Evolutionary conservation across 92 coral and sea anemone species (phyloP).

Genomic region (Zoanthus gigantus): DNA sequence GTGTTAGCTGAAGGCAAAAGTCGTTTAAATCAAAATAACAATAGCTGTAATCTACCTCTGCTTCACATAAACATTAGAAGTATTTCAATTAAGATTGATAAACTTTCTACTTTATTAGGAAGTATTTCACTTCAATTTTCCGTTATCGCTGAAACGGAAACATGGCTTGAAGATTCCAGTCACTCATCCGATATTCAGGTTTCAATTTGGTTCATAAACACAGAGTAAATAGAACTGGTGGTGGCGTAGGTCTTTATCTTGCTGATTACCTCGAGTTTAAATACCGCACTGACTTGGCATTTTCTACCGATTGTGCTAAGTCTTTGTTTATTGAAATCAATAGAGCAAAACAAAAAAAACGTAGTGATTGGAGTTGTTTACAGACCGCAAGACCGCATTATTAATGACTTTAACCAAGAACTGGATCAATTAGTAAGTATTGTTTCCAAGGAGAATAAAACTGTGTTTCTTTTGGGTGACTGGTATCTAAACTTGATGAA

Average conservation of each 20-base stretch:
- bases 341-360: slow-evolving; percentile 5
- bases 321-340: too few relatives aligned
- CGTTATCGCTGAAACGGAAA: background rate
- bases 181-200: slow-evolving; percentile 8
- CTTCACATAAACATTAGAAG: slow-evolving; percentile 6
- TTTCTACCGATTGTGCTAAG: too few relatives aligned
- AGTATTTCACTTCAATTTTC: background rate
- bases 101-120: background rate
- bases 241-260: slow-evolving; percentile 39
- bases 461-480: too few relatives aligned
- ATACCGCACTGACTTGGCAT: background rate
- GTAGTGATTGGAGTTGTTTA: slow-evolving; percentile 56
- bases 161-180: background rate
- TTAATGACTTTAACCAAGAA: too few relatives aligned
- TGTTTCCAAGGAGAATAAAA: too few relatives aligned
- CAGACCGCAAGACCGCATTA: slow-evolving; percentile 52
- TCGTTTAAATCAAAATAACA: background rate
- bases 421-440: too few relatives aligned
- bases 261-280: slow-evolving; percentile 2
- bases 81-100: background rate
- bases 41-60: slow-evolving; percentile 2
- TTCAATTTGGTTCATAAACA: slow-evolving; percentile 13
- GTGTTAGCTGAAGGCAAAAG: too few relatives aligned
- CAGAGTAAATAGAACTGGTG: slow-evolving; percentile 34
- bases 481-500: too few relatives aligned